phyloP scores from a whole-genome alignment of 2,888 invertebrate species.

The Drosophila borealis region DNA sequence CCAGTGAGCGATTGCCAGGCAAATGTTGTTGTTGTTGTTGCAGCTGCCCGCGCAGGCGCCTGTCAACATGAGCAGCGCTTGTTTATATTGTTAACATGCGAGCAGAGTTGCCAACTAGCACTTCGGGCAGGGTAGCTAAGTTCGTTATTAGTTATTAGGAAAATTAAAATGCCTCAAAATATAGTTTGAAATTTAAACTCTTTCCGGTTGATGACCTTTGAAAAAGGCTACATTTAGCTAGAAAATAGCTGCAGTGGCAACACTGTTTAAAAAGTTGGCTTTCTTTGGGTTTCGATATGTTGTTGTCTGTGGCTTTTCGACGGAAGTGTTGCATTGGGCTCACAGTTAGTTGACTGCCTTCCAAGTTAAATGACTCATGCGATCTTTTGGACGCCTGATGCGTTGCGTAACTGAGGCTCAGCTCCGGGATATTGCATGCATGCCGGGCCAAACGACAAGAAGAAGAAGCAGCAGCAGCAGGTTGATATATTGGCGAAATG shows the following conservation, averaged over 20 bases:
- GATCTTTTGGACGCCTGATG: slow-evolving; percentile 34
- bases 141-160: no score
- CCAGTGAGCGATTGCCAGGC: slow-evolving; percentile 59
- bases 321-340: slow-evolving; percentile 69
- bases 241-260: no score
- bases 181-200: no score
- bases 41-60: slow-evolving; percentile 59
- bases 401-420: slow-evolving; percentile 40
- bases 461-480: slow-evolving; percentile 9
- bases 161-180: no score
- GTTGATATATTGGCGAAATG: slow-evolving; percentile 20
- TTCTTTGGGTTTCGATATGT: slow-evolving; percentile 16
- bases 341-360: slow-evolving; percentile 59
- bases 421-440: slow-evolving; percentile 21
- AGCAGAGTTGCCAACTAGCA: neutral
- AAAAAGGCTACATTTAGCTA: no score
- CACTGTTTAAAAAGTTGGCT: slow-evolving; percentile 16
- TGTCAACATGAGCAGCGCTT: slow-evolving; percentile 46
- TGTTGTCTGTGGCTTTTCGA: slow-evolving; percentile 5
- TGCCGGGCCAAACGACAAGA: neutral
- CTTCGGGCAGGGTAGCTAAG: no score
- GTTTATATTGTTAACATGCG: slow-evolving; percentile 39
- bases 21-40: slow-evolving; percentile 17
- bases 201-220: no score
- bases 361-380: slow-evolving; percentile 68